Base-by-base conservation (phyloP, 2,888 invertebrate species). In the Diloba caeruleocephala region DNA sequence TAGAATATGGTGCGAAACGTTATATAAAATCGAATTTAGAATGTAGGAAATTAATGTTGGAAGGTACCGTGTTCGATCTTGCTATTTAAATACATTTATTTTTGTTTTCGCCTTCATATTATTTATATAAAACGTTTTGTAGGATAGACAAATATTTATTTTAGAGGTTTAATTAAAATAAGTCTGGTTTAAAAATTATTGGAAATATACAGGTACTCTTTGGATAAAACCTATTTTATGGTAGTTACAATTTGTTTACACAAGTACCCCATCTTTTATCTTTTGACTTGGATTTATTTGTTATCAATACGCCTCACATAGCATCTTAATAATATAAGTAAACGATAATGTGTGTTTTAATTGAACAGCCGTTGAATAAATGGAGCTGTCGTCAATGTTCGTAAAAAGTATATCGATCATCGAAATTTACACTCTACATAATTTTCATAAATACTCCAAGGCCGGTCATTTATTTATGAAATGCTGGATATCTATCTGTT, bases 1-100 rank as follows among this genome's bases (percentile, higher is more conserved):
- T 36, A 15, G 12, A 17, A 21, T 12, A 44, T 29, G 36, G 45
- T 36, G 32, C 34, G 43, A 41, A 15, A 26, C 14, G 1, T 15
- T 32, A 33, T 34, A 19, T 13, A 19, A 31, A 23, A n/a, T n/a
- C 19, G 13, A 32, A 39, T 32, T 41, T 62, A 62, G 44, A 41
- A 39, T 21, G 13, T 60, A 56, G 29, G 59, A 29, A 29, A 14
- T 14, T n/a, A 38, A 17, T 28, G 12, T 19, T 17, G 10, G 14
- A 14, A 23, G 10, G 10, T 41, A 6, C 28, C 34, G 32, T 37
- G 34, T 49, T 23, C 7, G 50, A 43, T 34, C 49, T 44, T 29
- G 38, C 54, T 31, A 36, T 7, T 14, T 9, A 31, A 43, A 43
- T 36, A 21, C 21, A 21, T 21, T 21, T 21, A 17, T 17, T 17